Percentiles rank a stretch among this genome's conserved stretches.
These are phyloP conservation scores for Rhabdomys pumilio DNA, from an alignment of 2,797 vertebrate species.

Conservation along the genomic window DNA sequence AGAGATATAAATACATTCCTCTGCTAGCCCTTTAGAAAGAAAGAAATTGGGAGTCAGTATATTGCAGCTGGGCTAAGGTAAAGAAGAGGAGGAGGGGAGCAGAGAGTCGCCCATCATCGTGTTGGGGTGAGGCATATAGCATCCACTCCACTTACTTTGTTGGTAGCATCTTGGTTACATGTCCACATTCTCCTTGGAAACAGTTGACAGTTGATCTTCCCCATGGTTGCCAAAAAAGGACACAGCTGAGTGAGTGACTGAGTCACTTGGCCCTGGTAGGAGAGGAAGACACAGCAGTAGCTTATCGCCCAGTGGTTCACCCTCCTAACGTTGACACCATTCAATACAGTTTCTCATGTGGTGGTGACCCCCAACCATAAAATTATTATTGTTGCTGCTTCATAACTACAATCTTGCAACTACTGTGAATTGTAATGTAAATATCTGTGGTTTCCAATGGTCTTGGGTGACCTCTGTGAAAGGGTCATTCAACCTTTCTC, in stretches of 20 bases:
- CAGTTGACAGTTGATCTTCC: not conserved
- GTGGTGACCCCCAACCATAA: not conserved
- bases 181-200: not conserved
- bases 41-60: not conserved
- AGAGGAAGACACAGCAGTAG: not conserved
- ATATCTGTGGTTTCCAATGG: not conserved
- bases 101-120: accelerated
- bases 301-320: not conserved
- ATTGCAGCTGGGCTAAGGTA: not conserved
- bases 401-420: not conserved
- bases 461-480: not conserved
- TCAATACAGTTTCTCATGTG: not conserved
- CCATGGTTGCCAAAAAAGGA: not conserved
- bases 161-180: not conserved
- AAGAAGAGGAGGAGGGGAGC: no score
- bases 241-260: not conserved
- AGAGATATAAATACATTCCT: slow-evolving; percentile 7
- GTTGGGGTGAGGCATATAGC: not conserved
- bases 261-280: not conserved
- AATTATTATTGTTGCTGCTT: not conserved
- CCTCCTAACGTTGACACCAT: no score
- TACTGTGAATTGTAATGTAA: not conserved
- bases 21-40: slow-evolving; percentile 27
- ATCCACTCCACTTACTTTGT: not conserved
- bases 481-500: not conserved